Base-by-base conservation (phyloP, 2,797 vertebrate species). In the Rhynchotus rufescens region DNA sequence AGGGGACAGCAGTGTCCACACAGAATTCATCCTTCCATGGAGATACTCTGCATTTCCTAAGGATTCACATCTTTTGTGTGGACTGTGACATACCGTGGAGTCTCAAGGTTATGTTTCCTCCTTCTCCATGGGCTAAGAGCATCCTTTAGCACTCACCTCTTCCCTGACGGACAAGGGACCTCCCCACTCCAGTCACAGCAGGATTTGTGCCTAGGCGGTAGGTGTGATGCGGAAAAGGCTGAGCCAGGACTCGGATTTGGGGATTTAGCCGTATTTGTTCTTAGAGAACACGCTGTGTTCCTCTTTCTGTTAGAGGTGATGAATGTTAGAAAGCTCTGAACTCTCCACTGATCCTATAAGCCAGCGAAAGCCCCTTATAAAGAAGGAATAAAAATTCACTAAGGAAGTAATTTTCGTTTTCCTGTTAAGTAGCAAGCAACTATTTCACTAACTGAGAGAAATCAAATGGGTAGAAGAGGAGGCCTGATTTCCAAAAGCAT, bases 331-430 rank as follows among this genome's bases (percentile, higher is more conserved):
- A 92, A 88, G 62, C 66, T 61, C 75, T 47, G 54, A 91, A 72
- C 49, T 80, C 52, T 93, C 32, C 66, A 78, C 45, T 82, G 79
- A 86, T 88, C 75, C 54, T 59, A 60, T 75, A 91, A 86, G 38
- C 51, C 85, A 91, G 54, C 75, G 40, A 92, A 88, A 84, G 65
- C 61, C 68, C 86, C 17, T 76, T 71, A 92, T 91, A 84, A 95
- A 84, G 51, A 26, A 80, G 17, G 38, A 74, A 75, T 88, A 74
- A 82, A 95, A 89, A 84, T 68, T 72, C 61, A 78, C 78, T 66
- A 75, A 62, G 74, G 62, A 93, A 95, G 74, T 84, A 44, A 75
- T 88, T 84, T 59, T 77, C 15, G 10, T 81, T 47, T 84, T 88
- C 54, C 61, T 68, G 61, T 62, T 89, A 96, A 94, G 81, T 51